phyloP scores from a whole-genome alignment of 2,888 invertebrate genomes.

The Empis stercorea region DNA sequence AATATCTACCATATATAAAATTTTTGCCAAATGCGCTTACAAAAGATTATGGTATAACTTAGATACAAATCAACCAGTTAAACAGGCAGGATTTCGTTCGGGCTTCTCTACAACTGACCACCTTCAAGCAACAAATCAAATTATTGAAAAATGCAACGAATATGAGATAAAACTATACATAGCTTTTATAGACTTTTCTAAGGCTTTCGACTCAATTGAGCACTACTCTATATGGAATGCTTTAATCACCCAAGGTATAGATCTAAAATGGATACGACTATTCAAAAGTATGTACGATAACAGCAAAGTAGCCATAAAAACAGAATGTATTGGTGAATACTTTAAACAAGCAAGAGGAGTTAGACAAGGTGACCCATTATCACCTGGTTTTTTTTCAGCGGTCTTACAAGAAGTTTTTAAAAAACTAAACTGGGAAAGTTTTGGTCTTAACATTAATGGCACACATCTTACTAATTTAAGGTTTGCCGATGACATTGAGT shows the following conservation, averaged over 20 bases:
- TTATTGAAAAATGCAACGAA: conserved; percentile 10
- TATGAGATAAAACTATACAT: neutral
- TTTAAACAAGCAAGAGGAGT: neutral
- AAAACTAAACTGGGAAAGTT: too few species aligned
- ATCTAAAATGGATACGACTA: too few species aligned
- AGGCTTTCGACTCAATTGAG: neutral
- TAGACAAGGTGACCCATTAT: neutral
- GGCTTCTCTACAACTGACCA: conserved; percentile 12
- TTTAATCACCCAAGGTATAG: too few species aligned
- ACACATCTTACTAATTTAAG: too few species aligned
- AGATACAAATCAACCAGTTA: conserved; percentile 15
- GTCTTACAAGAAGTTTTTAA: too few species aligned
- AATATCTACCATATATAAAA: conserved; percentile 15
- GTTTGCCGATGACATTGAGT: too few species aligned
- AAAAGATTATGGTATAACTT: conserved; percentile 11
- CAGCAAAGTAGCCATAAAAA: too few species aligned
- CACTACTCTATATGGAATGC: too few species aligned
- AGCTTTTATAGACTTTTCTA: conserved; percentile 1
- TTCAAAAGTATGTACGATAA: too few species aligned
- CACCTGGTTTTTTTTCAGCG: too few species aligned
- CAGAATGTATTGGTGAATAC: too few species aligned
- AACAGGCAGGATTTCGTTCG: conserved; percentile 18
- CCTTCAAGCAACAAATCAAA: conserved; percentile 9
- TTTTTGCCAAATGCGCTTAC: conserved; percentile 16
- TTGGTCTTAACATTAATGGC: too few species aligned